Percentiles rank a stretch among this genome's conserved stretches.
Conservation (phyloP, 2,888 invertebrate species). For the Diaphora mendica region DNA sequence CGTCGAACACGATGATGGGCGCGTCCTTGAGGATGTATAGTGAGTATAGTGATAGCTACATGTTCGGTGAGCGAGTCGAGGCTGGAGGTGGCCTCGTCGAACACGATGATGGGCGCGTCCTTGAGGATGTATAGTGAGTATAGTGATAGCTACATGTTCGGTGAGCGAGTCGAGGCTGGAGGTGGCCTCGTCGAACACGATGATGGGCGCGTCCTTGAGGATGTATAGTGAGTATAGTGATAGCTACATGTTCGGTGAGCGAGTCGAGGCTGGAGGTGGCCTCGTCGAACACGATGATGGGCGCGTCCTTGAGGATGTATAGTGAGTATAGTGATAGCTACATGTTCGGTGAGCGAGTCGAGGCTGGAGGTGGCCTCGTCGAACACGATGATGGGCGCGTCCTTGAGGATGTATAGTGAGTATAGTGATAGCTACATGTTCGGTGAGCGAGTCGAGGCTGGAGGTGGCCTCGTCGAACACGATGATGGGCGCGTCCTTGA, state of each 20-base stretch:
- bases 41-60: slow-evolving; percentile 83
- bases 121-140: neutral
- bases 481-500: slow-evolving; percentile 84
- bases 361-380: slow-evolving; percentile 90
- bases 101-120: too few relatives aligned
- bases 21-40: neutral
- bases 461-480: slow-evolving; percentile 89
- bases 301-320: neutral
- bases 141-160: slow-evolving; percentile 91
- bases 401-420: neutral
- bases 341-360: slow-evolving; percentile 98
- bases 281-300: slow-evolving; percentile 88
- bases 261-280: slow-evolving; percentile 96
- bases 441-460: slow-evolving; percentile 98
- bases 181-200: slow-evolving; percentile 80
- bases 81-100: slow-evolving; percentile 86
- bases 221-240: neutral
- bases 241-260: slow-evolving; percentile 96
- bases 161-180: slow-evolving; percentile 99
- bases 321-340: slow-evolving; percentile 73
- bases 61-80: slow-evolving; percentile 98
- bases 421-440: slow-evolving; percentile 90
- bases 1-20: too few relatives aligned
- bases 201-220: slow-evolving; percentile 76
- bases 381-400: slow-evolving; percentile 88